Conservation (phyloP, 2,113 vertebrate genomes). For the Bufo bufo region DNA sequence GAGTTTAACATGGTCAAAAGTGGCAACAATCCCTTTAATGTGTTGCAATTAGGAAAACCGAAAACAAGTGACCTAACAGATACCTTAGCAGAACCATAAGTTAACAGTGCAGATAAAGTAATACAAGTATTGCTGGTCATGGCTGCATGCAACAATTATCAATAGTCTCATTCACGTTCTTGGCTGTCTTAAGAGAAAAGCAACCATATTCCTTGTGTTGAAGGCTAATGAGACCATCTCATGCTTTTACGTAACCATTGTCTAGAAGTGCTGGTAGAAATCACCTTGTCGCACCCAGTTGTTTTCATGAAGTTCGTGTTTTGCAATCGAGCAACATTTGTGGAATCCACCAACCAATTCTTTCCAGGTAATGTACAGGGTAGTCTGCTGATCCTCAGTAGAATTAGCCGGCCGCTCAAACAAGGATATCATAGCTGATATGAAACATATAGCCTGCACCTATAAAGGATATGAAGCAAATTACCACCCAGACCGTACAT, state of each 20-base stretch:
- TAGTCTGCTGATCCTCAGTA: constrained; percentile 66
- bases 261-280: no score
- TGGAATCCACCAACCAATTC: constrained; percentile 76
- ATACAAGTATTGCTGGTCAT: background rate
- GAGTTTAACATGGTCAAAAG: no score
- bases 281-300: constrained; percentile 83
- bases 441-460: constrained; percentile 75
- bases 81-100: background rate
- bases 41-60: no score
- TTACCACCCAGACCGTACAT: background rate
- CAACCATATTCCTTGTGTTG: background rate
- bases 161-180: background rate
- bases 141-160: background rate
- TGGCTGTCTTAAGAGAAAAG: background rate
- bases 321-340: constrained; percentile 71
- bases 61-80: background rate
- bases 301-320: constrained; percentile 71
- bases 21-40: no score
- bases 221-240: background rate
- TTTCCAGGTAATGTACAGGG: constrained; percentile 73
- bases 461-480: constrained; percentile 57
- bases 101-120: background rate
- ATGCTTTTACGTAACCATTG: background rate
- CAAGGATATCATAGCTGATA: constrained; percentile 70
- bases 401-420: constrained; percentile 67